These are phyloP conservation scores for Eulithis testata DNA, from an alignment of 2,888 invertebrate genomes.

Conservation along the genomic window DNA sequence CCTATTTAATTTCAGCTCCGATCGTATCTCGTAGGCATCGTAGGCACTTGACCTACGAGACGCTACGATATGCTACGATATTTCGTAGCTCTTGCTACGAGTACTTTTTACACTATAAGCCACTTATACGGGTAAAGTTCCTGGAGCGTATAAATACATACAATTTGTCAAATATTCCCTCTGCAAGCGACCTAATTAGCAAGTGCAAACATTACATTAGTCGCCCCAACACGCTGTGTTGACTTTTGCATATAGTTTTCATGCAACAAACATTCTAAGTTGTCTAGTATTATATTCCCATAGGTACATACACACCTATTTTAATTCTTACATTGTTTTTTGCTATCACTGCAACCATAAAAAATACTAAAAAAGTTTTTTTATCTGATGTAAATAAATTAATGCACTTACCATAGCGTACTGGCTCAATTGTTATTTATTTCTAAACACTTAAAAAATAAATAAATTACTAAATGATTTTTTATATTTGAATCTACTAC, in stretches of 20 bases:
- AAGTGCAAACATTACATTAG: constrained; percentile 16
- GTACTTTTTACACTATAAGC: too few species aligned
- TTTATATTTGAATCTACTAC: neutral
- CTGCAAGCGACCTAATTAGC: constrained; percentile 15
- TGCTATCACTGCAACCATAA: too few species aligned
- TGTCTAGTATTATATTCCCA: neutral
- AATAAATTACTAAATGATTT: neutral
- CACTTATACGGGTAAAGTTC: too few species aligned
- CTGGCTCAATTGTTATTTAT: constrained; percentile 17
- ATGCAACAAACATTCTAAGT: constrained; percentile 4
- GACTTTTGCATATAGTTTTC: constrained; percentile 10
- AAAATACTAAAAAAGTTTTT: too few species aligned
- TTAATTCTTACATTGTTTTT: too few species aligned
- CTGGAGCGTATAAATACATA: neutral
- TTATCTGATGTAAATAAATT: too few species aligned
- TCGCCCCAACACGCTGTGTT: constrained; percentile 11
- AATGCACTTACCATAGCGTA: constrained; percentile 39
- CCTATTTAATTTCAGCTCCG: neutral
- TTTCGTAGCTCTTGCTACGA: neutral
- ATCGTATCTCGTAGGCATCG: constrained; percentile 12
- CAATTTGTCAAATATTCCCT: neutral
- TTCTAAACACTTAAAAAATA: constrained; percentile 19
- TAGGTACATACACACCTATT: too few species aligned
- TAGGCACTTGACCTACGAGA: constrained; percentile 7
- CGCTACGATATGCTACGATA: constrained; percentile 15